Conservation (phyloP, 1,140 invertebrate genomes). For the Zaprionus davidi region DNA sequence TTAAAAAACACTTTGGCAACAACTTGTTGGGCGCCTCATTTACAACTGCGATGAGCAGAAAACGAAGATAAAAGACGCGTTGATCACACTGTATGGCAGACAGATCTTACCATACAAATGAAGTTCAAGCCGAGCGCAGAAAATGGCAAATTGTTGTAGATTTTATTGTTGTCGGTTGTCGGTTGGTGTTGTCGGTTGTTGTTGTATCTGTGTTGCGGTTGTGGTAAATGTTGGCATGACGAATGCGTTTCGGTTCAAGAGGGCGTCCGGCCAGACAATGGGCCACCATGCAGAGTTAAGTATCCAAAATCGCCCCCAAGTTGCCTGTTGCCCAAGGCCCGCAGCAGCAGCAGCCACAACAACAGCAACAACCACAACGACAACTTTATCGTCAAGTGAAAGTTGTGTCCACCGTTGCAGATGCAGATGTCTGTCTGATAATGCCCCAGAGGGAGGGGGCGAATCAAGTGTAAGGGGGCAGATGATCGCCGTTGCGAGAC, state of each 20-base stretch:
- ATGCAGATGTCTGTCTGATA: constrained; percentile 7
- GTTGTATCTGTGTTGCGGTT: constrained; percentile 14
- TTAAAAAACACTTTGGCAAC: constrained; percentile 77
- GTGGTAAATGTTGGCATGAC: constrained; percentile 22
- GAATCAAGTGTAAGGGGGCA: background rate
- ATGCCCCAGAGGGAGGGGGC: background rate
- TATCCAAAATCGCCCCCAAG: constrained; percentile 39
- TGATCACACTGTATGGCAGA: constrained; percentile 7
- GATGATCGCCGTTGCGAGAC: constrained; percentile 3
- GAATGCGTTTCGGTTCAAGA: constrained; percentile 29
- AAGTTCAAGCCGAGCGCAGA: constrained; percentile 35
- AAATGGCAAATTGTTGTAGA: constrained; percentile 37
- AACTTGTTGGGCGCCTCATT: constrained; percentile 52
- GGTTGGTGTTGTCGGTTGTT: background rate
- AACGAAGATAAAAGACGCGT: background rate
- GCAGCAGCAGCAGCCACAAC: constrained; percentile 5
- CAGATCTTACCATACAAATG: constrained; percentile 14
- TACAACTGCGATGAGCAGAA: constrained; percentile 26
- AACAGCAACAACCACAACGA: background rate
- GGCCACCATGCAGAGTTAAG: constrained; percentile 38
- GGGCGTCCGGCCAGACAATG: constrained; percentile 28
- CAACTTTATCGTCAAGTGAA: constrained; percentile 40
- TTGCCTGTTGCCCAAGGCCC: constrained; percentile 22
- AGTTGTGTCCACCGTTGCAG: constrained; percentile 32
- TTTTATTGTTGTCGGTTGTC: background rate